A percentile compares a stretch with the other conserved stretches of the same genome.
These are phyloP conservation scores for Chinchilla lanigera DNA, from an alignment of 2,113 vertebrate genomes.

Conservation along the genomic window DNA sequence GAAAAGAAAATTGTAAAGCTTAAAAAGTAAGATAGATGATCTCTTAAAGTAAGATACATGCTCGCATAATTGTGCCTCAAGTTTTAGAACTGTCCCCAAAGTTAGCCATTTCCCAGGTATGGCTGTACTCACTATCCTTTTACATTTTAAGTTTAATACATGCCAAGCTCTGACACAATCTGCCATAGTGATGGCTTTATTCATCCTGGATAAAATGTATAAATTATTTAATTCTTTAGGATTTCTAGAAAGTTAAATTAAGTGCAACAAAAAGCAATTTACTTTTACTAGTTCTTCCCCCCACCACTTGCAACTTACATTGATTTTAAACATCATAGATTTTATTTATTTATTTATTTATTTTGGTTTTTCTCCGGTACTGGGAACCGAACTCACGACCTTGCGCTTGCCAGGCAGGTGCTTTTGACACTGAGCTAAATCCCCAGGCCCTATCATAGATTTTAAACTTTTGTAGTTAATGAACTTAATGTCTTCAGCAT, in stretches of 20 bases:
- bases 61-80: neutral
- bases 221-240: constrained; percentile 76
- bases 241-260: constrained; percentile 65
- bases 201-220: constrained; percentile 73
- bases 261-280: constrained; percentile 64
- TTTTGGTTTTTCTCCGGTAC: too few relatives aligned
- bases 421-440: too few relatives aligned
- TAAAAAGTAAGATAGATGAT: neutral
- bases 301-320: constrained; percentile 53
- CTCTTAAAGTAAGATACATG: neutral
- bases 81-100: neutral
- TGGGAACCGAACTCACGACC: too few relatives aligned
- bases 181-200: constrained; percentile 57
- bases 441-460: too few relatives aligned
- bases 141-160: neutral
- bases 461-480: constrained; percentile 2
- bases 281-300: constrained; percentile 7
- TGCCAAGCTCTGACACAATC: constrained; percentile 56
- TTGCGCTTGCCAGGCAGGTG: too few relatives aligned
- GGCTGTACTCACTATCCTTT: constrained; percentile 6
- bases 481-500: constrained; percentile 56
- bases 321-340: constrained; percentile 62
- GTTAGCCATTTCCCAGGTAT: neutral
- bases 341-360: too few relatives aligned
- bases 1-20: neutral